Percentiles rank a stretch among this genome's conserved stretches.
Conservation (phyloP, 2,797 vertebrate species). For the Myotis vivesi region DNA sequence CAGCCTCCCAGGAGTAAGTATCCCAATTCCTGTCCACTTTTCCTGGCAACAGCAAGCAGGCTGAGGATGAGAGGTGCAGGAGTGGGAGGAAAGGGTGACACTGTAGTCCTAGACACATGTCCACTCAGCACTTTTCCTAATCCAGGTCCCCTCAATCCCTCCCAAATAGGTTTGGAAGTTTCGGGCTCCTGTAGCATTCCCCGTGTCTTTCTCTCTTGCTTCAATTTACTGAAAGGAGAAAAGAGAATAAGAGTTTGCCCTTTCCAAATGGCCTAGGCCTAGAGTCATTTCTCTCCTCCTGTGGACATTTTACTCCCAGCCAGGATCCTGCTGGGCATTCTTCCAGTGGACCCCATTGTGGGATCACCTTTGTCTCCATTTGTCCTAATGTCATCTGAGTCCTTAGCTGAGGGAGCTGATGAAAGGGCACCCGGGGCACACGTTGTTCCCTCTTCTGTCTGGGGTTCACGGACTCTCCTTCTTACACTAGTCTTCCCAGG, state of each 20-base stretch:
- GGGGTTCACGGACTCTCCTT: background rate
- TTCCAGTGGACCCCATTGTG: background rate
- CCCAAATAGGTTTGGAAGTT: background rate
- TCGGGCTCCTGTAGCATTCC: background rate
- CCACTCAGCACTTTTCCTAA: background rate
- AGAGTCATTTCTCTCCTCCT: background rate
- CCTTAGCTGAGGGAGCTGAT: background rate
- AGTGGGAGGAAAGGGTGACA: background rate
- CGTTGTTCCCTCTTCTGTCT: background rate
- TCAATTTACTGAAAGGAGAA: background rate
- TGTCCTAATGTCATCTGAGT: background rate
- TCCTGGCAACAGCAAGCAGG: background rate
- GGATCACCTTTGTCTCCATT: background rate
- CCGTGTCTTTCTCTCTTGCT: background rate
- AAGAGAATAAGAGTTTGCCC: background rate
- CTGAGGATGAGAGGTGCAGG: background rate
- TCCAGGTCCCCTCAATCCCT: background rate
- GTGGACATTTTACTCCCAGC: background rate
- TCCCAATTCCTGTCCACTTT: background rate
- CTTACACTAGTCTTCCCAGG: background rate
- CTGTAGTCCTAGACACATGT: background rate
- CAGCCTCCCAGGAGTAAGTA: background rate
- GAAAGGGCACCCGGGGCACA: background rate
- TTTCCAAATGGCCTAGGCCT: background rate
- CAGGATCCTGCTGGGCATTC: background rate